A percentile compares a stretch with the other conserved stretches of the same genome.
phyloP scores from a whole-genome alignment of 2,888 invertebrate species.

The Cactoblastis cactorum region DNA sequence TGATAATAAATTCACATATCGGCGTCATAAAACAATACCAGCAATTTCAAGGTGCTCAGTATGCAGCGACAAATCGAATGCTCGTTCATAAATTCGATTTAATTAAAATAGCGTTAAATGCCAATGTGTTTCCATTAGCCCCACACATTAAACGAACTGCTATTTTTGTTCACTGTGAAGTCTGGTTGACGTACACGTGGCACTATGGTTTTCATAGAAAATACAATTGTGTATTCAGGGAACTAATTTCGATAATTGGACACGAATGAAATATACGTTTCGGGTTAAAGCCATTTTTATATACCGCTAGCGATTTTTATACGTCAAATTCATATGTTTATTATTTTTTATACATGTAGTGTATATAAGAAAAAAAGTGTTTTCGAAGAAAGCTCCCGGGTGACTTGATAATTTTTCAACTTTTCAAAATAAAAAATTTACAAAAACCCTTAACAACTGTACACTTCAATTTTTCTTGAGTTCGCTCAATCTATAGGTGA shows the following conservation, averaged over 20 bases:
- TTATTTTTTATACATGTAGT: no score
- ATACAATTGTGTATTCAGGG: conserved; percentile 23
- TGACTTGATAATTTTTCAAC: no score
- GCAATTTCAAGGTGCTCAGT: conserved; percentile 27
- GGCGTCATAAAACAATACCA: conserved; percentile 26
- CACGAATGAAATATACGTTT: background rate
- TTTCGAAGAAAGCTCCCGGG: no score
- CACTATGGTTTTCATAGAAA: conserved; percentile 28
- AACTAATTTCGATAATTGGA: conserved; percentile 19
- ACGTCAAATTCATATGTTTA: no score
- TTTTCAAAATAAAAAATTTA: no score
- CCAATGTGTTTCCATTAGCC: conserved; percentile 41
- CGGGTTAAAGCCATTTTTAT: conserved; percentile 5
- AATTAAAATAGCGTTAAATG: conserved; percentile 45
- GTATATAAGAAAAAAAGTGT: no score
- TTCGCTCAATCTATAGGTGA: no score
- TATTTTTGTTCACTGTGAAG: conserved; percentile 24
- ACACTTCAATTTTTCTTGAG: no score
- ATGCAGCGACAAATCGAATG: conserved; percentile 23
- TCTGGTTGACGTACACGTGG: conserved; percentile 23
- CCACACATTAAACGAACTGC: conserved; percentile 22
- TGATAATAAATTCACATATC: conserved; percentile 20
- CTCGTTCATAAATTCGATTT: conserved; percentile 39
- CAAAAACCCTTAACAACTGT: no score
- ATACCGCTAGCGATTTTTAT: no score